Evolutionary conservation across 2,113 vertebrate genomes (phyloP), one percentile per base, ranked within the genome.

Genomic region (Phalacrocorax pelagicus): DNA sequence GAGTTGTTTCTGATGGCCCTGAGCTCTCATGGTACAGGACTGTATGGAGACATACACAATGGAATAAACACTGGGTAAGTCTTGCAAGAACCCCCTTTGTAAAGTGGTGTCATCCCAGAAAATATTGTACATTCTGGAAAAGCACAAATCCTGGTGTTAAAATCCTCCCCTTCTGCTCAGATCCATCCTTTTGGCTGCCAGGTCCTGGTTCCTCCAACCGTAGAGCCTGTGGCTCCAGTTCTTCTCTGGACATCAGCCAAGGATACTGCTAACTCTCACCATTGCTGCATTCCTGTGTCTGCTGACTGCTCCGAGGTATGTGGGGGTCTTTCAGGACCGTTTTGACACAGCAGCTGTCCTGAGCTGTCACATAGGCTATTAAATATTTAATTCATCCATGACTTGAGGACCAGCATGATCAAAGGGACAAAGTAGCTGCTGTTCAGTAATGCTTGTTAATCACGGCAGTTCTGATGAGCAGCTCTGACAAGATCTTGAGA

Each of bases 351-450:
- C 70, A 85, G 90, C 87, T 91, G 52, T 89, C 93, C 94, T 87
- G 89, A 95, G 89, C 90, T 89, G 89, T 92, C 91, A 91, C 93
- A 72, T 27, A 42, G 47, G 26, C 87, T 82, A 2, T 91, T 72
- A 62, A 94, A 92, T 92, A 69, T 92, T 96, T 79, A 95, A 94
- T 90, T 91, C 19, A 75, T 73, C 84, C 36, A 22, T 85, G 78
- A 65, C 81, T 93, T n/a, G 91, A 92, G 74, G 90, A 65, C 66
- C 5, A n/a, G 78, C 2, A 0, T 86, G 91, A 93, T 96, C 87
- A 96, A 91, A 95, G 15, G 21, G 84, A 88, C 40, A 85, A 90
- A 94, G 90, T 59, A 92, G 91, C 84, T 91, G 84, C 87, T 79
- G 38, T 40, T 96, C 77, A 54, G 87, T 11, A 42, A 63, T 82